Conservation (phyloP, 2,113 vertebrate species). For the Chionomys nivalis region DNA sequence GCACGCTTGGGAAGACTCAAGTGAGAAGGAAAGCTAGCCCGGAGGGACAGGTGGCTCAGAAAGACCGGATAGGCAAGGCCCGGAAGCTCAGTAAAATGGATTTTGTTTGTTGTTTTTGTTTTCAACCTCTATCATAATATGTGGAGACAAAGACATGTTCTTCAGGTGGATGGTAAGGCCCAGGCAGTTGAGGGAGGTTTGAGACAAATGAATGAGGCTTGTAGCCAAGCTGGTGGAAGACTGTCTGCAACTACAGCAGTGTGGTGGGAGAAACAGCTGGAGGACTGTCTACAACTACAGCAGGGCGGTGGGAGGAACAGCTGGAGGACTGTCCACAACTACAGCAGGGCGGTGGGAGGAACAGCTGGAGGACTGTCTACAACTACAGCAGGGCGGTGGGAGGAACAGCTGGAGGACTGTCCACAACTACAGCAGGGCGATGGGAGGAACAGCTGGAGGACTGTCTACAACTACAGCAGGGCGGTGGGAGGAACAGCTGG, state of each 20-base stretch:
- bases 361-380: background rate
- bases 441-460: background rate
- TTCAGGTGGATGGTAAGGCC: background rate
- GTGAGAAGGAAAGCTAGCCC: background rate
- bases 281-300: too few relatives aligned
- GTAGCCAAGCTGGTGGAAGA: background rate
- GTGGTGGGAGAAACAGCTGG: background rate
- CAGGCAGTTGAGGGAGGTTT: background rate
- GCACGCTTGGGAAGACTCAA: background rate
- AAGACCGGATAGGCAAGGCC: background rate
- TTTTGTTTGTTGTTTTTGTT: background rate
- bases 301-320: too few relatives aligned
- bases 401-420: background rate
- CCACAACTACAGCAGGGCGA: too few relatives aligned
- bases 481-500: background rate
- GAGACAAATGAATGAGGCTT: background rate
- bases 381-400: too few relatives aligned
- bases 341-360: background rate
- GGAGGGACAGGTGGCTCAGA: too few relatives aligned
- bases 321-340: background rate
- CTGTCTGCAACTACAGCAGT: background rate
- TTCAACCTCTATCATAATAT: background rate
- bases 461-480: too few relatives aligned
- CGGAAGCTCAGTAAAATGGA: background rate
- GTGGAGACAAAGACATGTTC: background rate